These are phyloP conservation scores for Paramisgurnus dabryanus DNA, from an alignment of 2,113 vertebrate genomes.

Conservation along the genomic window DNA sequence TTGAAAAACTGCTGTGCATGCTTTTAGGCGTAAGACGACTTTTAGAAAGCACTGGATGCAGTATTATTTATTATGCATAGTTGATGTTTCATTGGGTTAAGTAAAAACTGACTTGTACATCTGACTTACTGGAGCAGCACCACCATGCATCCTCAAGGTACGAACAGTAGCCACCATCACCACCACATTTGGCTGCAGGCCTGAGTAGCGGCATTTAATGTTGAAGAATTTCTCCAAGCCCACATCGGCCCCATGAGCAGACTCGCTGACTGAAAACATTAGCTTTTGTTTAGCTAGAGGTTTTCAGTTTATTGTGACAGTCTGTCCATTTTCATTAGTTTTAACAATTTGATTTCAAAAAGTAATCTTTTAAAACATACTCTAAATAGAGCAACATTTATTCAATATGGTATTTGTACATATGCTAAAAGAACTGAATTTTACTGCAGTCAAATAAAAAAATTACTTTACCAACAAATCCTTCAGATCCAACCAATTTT, in stretches of 20 bases:
- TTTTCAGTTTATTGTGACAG: not conserved
- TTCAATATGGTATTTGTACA: not conserved
- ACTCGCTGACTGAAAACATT: constrained; percentile 79
- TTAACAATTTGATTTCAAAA: not conserved
- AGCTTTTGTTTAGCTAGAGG: not conserved
- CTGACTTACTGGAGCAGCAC: constrained; percentile 79
- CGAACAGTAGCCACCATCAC: constrained; percentile 83
- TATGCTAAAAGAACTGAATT: not conserved
- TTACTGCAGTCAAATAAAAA: not conserved
- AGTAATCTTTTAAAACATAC: not conserved
- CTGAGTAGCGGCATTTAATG: constrained; percentile 85
- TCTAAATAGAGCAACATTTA: not conserved
- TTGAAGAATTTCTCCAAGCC: constrained; percentile 90
- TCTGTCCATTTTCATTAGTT: not conserved
- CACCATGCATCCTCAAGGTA: constrained; percentile 85
- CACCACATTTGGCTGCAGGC: constrained; percentile 79
- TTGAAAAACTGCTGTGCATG: too few species aligned
- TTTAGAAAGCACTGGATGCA: too few species aligned
- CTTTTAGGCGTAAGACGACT: too few species aligned
- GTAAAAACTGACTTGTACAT: not conserved
- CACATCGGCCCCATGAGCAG: constrained; percentile 84
- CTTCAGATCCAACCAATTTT: constrained; percentile 84
- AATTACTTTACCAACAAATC: constrained; percentile 80
- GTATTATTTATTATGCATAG: constrained; percentile 3
- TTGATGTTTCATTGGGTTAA: not conserved